Base-by-base conservation (phyloP, 2,888 invertebrate genomes). In the Campaea margaritaria region DNA sequence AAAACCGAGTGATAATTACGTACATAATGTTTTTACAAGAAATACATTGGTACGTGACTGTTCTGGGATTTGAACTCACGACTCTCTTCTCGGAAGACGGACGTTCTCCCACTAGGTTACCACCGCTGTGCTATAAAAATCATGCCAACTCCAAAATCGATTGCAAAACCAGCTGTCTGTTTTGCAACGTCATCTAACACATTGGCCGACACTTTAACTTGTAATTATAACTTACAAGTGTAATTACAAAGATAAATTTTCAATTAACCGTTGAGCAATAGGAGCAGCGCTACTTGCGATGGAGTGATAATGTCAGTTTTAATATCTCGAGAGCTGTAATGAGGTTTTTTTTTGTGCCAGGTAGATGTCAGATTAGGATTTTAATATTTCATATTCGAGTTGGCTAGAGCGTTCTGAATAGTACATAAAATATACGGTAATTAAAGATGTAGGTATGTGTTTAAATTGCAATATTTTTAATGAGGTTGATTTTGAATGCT, bases 221-320 rank as follows among this genome's bases (percentile, higher is more conserved):
- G 48, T 63, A 62, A 64, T 62, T 63, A 58, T 42, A 59, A 63
- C 38, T 39, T 42, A 28, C 58, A 51, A 56, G 63, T 60, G 58
- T 64, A 62, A 69, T 69, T 69, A 64, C 41, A 52, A 5, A 69
- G 70, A 72, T 76, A 73, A 69, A 53, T 70, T 72, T 76, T 76
- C 73, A 75, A 77, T 77, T 77, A 75, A 68, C 45, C 49, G 60
- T 68, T 63, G 55, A 50, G 66, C 58, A 65, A 66, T 62, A 57
- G 61, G 39, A 58, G 68, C 58, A 49, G 62, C 66, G n/a, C 38
- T 62, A 51, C 47, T 53, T 64, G 15, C 46, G 46, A 55, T 58
- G 51, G 11, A 11, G 56, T 43, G 75, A 75, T 76, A 73, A 3
- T 69, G 75, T 70, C 72, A 64, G 56, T 56, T 67, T 68, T 70